phyloP scores from a whole-genome alignment of 2,888 invertebrate genomes.

The Busseola fusca region DNA sequence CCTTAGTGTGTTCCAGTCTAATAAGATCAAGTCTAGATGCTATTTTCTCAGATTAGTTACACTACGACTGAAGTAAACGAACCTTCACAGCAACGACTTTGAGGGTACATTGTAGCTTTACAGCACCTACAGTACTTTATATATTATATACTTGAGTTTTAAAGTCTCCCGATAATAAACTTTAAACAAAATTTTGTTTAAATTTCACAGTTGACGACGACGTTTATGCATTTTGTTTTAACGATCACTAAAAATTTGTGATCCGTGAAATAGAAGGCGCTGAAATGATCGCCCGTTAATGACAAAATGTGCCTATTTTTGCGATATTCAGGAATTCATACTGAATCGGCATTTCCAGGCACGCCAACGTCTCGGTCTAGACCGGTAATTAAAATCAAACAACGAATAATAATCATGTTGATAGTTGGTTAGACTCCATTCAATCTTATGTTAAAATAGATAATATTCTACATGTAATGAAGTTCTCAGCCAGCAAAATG shows the following conservation, averaged over 20 bases:
- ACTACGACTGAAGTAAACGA: slow-evolving; percentile 30
- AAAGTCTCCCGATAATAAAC: slow-evolving; percentile 59
- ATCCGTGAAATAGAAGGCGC: slow-evolving; percentile 71
- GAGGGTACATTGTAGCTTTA: slow-evolving; percentile 48
- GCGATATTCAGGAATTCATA: slow-evolving; percentile 47
- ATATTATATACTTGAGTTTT: slow-evolving; percentile 33
- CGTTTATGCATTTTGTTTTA: slow-evolving; percentile 71
- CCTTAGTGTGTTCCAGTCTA: slow-evolving; percentile 16
- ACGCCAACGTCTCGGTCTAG: slow-evolving; percentile 66
- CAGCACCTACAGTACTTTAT: slow-evolving; percentile 33
- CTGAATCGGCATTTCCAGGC: slow-evolving; percentile 46
- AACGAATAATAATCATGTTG: slow-evolving; percentile 44
- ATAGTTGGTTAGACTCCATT: background rate
- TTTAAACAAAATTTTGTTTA: slow-evolving; percentile 64
- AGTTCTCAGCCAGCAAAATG: background rate
- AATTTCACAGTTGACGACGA: slow-evolving; percentile 61
- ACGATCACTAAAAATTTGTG: slow-evolving; percentile 73
- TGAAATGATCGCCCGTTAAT: slow-evolving; percentile 66
- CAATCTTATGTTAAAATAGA: background rate
- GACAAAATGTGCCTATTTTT: slow-evolving; percentile 62
- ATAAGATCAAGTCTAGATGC: slow-evolving; percentile 37
- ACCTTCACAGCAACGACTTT: slow-evolving; percentile 37
- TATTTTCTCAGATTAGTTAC: slow-evolving; percentile 29
- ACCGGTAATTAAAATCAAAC: slow-evolving; percentile 81
- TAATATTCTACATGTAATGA: background rate